Conservation (phyloP, 2,113 vertebrate genomes). For the Axis porcinus region DNA sequence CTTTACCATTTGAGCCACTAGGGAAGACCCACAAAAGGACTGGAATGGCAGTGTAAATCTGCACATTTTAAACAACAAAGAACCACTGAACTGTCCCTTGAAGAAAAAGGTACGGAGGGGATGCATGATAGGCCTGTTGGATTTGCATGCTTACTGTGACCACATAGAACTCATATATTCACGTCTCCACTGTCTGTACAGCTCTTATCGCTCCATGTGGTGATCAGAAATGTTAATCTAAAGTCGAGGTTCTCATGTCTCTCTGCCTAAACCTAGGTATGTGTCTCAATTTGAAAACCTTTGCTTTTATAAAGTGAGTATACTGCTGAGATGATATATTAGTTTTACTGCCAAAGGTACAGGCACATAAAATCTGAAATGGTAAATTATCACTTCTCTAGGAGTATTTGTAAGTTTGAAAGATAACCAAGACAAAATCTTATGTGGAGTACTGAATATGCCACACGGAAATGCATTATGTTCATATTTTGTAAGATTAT, state of each 20-base stretch:
- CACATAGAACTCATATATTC: background rate
- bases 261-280: background rate
- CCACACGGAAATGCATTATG: background rate
- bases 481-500: background rate
- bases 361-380: background rate
- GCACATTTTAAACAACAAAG: background rate
- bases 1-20: background rate
- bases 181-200: background rate
- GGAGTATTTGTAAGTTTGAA: background rate
- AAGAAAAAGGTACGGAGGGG: background rate
- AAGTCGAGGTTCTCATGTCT: background rate
- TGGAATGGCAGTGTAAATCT: background rate
- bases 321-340: background rate
- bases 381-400: background rate
- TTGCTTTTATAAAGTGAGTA: background rate
- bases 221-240: background rate
- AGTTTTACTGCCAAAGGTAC: background rate
- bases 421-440: background rate
- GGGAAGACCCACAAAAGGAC: background rate
- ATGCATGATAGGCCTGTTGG: fast-evolving
- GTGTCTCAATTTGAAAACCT: background rate
- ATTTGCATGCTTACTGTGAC: background rate
- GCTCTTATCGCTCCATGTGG: fast-evolving
- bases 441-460: background rate
- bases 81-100: background rate